phyloP scores from a whole-genome alignment of 2,888 invertebrate species.

The Tetrapedia diversipes region DNA sequence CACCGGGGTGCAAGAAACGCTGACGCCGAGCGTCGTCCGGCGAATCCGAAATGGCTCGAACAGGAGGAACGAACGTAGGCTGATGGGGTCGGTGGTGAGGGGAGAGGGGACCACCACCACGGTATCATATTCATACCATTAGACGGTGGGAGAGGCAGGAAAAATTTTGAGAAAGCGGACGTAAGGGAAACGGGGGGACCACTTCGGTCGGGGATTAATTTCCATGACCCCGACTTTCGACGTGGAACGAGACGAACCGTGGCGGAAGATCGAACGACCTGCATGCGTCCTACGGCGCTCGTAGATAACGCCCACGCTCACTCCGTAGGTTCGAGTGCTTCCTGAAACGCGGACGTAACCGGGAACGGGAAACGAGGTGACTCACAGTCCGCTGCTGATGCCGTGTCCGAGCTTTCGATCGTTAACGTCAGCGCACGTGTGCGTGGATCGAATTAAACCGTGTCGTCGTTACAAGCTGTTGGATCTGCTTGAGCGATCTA shows the following conservation, averaged over 20 bases:
- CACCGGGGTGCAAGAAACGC: conserved; percentile 69
- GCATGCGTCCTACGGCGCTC: conserved; percentile 5
- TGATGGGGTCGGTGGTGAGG: conserved; percentile 1
- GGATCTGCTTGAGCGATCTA: neutral
- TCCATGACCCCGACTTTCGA: conserved; percentile 63
- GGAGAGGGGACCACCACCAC: neutral
- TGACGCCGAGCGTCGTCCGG: conserved; percentile 60
- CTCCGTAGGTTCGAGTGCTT: conserved; percentile 38
- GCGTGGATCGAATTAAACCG: neutral
- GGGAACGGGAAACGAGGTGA: conserved; percentile 44
- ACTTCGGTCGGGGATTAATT: conserved; percentile 64
- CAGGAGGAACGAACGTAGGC: conserved; percentile 13
- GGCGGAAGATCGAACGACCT: conserved; percentile 10
- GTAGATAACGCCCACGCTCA: conserved; percentile 46
- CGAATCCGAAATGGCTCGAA: conserved; percentile 59
- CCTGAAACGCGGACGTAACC: conserved; percentile 34
- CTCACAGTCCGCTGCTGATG: conserved; percentile 27
- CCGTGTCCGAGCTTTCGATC: neutral
- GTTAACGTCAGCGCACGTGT: neutral
- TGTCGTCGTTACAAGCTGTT: neutral
- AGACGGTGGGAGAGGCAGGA: conserved; percentile 25
- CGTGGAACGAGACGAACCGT: neutral
- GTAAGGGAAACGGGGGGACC: conserved; percentile 32
- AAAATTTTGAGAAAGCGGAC: conserved; percentile 40
- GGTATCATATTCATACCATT: conserved; percentile 51